Conservation (phyloP, 2,113 vertebrate species). For the Ondatra zibethicus region DNA sequence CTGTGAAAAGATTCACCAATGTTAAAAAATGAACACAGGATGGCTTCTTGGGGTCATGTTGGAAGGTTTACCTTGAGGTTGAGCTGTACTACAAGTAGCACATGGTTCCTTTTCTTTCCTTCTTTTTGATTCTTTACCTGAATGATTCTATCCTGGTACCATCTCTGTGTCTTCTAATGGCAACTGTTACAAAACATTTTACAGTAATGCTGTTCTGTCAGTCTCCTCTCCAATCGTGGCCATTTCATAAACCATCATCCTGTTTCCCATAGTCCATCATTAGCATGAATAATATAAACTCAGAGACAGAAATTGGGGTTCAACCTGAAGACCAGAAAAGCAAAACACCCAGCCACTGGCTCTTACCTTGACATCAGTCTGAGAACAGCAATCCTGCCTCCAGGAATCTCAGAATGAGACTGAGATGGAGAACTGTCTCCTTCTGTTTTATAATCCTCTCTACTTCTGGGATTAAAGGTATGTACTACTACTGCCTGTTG, state of each 20-base stretch:
- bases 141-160: not conserved
- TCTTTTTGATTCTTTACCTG: not conserved
- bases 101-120: not conserved
- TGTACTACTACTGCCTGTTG: no score
- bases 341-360: no score
- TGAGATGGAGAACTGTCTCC: no score
- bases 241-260: not conserved
- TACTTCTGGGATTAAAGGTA: no score
- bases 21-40: not conserved
- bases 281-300: no score
- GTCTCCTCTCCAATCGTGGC: not conserved
- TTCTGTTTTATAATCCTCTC: no score
- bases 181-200: not conserved
- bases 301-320: no score
- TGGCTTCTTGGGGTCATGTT: not conserved
- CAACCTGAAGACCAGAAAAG: no score
- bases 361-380: no score
- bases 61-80: not conserved
- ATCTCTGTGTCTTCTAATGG: not conserved
- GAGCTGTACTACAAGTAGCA: not conserved
- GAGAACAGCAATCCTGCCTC: no score
- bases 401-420: no score
- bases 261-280: not conserved
- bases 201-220: not conserved
- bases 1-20: slow-evolving; percentile 11